Percentiles rank a stretch among this genome's conserved stretches.
phyloP scores from a whole-genome alignment of 1,140 invertebrate genomes.

The Drosophila melanica region DNA sequence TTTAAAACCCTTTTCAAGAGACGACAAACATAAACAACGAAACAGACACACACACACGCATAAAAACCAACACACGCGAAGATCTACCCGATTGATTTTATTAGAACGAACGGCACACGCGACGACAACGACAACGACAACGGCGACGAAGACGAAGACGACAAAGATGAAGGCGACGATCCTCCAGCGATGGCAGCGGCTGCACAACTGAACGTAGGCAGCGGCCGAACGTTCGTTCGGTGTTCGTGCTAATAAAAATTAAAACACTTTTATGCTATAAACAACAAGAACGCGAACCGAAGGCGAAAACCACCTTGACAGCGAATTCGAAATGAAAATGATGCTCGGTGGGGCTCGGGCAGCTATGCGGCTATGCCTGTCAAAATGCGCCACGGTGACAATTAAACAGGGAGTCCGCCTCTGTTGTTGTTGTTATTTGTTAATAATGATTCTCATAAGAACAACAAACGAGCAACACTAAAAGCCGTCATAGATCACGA shows the following conservation, averaged over 20 bases:
- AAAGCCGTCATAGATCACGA: constrained; percentile 48
- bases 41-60: constrained; percentile 13
- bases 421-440: constrained; percentile 32
- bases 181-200: constrained; percentile 59
- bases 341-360: constrained; percentile 28
- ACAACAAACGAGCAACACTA: constrained; percentile 33
- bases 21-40: constrained; percentile 55
- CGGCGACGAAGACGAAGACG: constrained; percentile 14
- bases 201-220: constrained; percentile 58
- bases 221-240: constrained; percentile 30
- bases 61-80: constrained; percentile 56
- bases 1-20: constrained; percentile 60
- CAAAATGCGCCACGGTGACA: constrained; percentile 49
- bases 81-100: constrained; percentile 71
- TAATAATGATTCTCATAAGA: constrained; percentile 30
- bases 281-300: constrained; percentile 67
- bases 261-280: constrained; percentile 80
- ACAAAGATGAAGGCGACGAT: constrained; percentile 31
- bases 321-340: constrained; percentile 38
- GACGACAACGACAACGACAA: constrained; percentile 32
- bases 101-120: constrained; percentile 57
- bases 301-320: constrained; percentile 56
- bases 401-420: constrained; percentile 44
- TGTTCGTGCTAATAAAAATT: constrained; percentile 80
- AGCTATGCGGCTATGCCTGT: constrained; percentile 52